A percentile compares a stretch with the other conserved stretches of the same genome.
Evolutionary conservation across 2,888 invertebrate genomes (phyloP).

Genomic region (Alitta virens): DNA sequence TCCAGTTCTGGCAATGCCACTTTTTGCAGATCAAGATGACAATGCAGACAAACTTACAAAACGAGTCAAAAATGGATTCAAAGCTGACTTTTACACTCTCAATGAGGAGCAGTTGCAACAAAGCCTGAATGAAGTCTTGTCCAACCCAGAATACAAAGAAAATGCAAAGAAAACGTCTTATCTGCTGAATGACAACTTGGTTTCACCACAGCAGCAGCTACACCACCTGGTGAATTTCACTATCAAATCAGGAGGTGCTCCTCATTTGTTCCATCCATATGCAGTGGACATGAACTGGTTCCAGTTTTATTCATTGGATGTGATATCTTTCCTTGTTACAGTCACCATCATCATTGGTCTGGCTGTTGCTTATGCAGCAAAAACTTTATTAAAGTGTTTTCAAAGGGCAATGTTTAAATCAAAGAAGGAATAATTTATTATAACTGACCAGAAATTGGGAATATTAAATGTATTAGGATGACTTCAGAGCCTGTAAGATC

Average conservation of each 20-base stretch:
- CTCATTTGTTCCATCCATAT: background rate
- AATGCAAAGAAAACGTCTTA: constrained; percentile 11
- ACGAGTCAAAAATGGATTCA: constrained; percentile 1
- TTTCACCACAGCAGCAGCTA: background rate
- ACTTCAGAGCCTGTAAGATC: too few relatives aligned
- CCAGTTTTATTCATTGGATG: background rate
- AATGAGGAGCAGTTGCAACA: background rate
- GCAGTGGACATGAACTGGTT: background rate
- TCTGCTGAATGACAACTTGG: background rate
- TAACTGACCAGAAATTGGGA: too few relatives aligned
- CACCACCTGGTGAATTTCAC: background rate
- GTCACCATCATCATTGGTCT: too few relatives aligned
- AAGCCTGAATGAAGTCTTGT: constrained; percentile 1
- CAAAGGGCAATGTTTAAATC: too few relatives aligned
- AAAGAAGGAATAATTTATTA: too few relatives aligned
- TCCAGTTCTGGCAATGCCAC: constrained; percentile 10
- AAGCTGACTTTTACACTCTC: background rate
- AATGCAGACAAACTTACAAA: constrained; percentile 4
- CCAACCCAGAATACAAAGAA: background rate
- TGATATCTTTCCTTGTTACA: background rate
- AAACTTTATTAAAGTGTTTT: too few relatives aligned
- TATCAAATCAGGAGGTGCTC: background rate
- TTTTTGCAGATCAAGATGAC: constrained; percentile 5
- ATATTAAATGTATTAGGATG: too few relatives aligned
- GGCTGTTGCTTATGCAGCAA: too few relatives aligned